Evolutionary conservation across 2,797 vertebrate genomes (phyloP), one percentile per base, ranked within the genome.

Genomic region (Gadopsis marmoratus): DNA sequence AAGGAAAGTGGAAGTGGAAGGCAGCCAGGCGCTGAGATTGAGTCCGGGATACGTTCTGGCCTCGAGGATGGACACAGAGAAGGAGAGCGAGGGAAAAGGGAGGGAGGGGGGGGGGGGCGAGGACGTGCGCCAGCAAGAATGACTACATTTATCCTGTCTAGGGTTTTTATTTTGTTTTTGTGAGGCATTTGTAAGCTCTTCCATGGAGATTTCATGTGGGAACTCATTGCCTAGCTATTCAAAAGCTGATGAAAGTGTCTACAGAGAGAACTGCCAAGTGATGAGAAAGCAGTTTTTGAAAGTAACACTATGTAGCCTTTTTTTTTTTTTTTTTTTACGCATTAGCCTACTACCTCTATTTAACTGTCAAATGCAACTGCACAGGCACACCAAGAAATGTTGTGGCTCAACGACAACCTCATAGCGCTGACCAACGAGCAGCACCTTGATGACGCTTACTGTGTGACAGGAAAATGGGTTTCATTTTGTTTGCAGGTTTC

Each of bases 21-120:
- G 71, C 74, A 62, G 86, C 89, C 89, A 88, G 79, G n/a, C 16
- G 4, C 71, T 47, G 59, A 78, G 84, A 83, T 79, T 26, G 58
- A 85, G 79, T 72, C 75, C 31, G 54, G 72, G 81, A 83, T 84
- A 37, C 74, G 62, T 75, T 66, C 51, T 69, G 76, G 79, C 85
- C 83, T 77, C 17, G 5, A 82, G 78, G 81, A 74, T 12, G 75
- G 77, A 81, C 70, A 39, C 66, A 70, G 54, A 67, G 66, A 37
- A 16, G 31, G 19, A 21, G 50, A 29, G 71, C 33, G 19, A 35
- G 39, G 9, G 60, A 2, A 7, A 1, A 26, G 35, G 26, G 37
- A 23, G 37, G 59, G 62, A 12, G 3, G 35, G 26, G 37, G 21
- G 37, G 59, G 62, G 16, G 3, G 35, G 14, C 26, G 26, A 26